Base-by-base conservation (phyloP, 1,140 invertebrate species). In the Apis dorsata region DNA sequence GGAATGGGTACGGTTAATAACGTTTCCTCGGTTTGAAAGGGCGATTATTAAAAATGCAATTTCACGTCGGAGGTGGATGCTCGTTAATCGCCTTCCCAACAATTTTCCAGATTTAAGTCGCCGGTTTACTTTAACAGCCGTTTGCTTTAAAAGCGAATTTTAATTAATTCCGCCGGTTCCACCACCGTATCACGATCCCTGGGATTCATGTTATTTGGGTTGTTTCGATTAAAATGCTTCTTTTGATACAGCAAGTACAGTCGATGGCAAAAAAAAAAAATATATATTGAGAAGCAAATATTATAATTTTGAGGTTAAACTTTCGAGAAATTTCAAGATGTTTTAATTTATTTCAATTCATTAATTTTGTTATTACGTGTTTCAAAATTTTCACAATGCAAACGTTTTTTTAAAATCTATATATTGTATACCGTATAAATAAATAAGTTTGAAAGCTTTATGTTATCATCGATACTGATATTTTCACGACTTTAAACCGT, bases 11-110 rank as follows among this genome's bases (percentile, higher is more conserved):
- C 34, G 34, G 17, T 28, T 62, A 69, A 82, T 82, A 69, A 68
- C n/a, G 53, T 44, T 60, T 49, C 55, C 44, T 59, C 65, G 44
- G 65, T 69, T 82, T 70, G 34, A 60, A 69, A 44, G 17, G 19
- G 65, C 49, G 44, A 59, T 60, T 82, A 82, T 82, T 77, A 82
- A 82, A 82, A 77, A 70, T 53, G 73, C 24, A 69, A 77, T 82
- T 69, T 60, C 73, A 12, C 44, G 51, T 75, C 62, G 8, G 62
- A n/a, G 5, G 62, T 24, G 19, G 75, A 66, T 13, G 17, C 24
- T 76, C 49, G 65, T 81, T 81, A 69, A 74, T 66, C 60, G 49
- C 53, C 28, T 53, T 34, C 12, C 15, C 34, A 28, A 72, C n/a
- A 53, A 63, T 75, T 66, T 44, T 44, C 57, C 19, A n/a, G 17